A percentile compares a stretch with the other conserved stretches of the same genome.
These are phyloP conservation scores for Pedetes capensis DNA, from an alignment of 2,113 vertebrate genomes.

Conservation along the genomic window DNA sequence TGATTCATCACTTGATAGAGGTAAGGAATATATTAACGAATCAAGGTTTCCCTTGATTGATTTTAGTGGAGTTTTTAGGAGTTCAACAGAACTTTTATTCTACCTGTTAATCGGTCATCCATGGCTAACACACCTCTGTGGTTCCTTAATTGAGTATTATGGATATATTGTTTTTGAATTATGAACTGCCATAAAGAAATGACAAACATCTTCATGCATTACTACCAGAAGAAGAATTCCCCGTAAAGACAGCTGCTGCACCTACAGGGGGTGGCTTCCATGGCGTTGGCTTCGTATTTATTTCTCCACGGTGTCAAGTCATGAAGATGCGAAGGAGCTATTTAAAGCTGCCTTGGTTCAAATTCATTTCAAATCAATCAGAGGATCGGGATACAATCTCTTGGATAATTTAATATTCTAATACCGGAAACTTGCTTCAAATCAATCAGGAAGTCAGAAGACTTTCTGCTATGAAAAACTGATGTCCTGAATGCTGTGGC, in stretches of 20 bases:
- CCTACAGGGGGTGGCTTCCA: neutral
- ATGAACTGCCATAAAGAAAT: conserved; percentile 23
- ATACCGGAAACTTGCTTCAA: neutral
- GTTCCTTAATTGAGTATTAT: conserved; percentile 50
- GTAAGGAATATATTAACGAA: neutral
- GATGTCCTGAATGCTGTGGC: neutral
- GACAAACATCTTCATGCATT: conserved; percentile 43
- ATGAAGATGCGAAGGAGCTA: conserved; percentile 16
- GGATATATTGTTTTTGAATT: conserved; percentile 29
- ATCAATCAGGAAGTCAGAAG: neutral
- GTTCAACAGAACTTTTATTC: neutral
- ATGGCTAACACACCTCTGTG: neutral
- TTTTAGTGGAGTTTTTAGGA: neutral
- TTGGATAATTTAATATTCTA: conserved; percentile 16
- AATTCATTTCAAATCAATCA: conserved; percentile 53
- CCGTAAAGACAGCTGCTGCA: neutral
- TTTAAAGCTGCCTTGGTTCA: conserved; percentile 51
- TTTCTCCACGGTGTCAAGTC: neutral
- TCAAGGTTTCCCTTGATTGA: neutral
- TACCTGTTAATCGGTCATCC: neutral
- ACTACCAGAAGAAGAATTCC: neutral
- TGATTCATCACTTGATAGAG: neutral
- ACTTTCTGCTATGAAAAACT: neutral
- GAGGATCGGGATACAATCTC: neutral
- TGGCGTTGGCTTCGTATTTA: neutral